phyloP scores from a whole-genome alignment of 2,797 vertebrate species.

The Notolepis coatsorum region DNA sequence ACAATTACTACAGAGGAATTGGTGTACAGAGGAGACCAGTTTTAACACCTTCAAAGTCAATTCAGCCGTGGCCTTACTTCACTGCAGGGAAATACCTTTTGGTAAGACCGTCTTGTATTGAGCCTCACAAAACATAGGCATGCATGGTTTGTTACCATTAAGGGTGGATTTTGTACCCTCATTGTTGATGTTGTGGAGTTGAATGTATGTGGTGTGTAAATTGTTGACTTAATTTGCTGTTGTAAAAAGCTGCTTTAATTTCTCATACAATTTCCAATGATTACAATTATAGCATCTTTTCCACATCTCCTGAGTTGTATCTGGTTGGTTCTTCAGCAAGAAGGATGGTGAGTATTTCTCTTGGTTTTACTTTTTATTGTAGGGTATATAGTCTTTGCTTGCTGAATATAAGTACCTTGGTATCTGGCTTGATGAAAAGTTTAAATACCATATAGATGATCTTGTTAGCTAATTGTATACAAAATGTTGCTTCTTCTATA shows the following conservation, averaged over 20 bases:
- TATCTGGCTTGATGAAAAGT: no score
- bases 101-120: slow-evolving; percentile 42
- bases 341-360: slow-evolving; percentile 65
- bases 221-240: slow-evolving; percentile 5
- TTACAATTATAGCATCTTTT: neutral
- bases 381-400: slow-evolving; percentile 45
- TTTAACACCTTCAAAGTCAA: neutral
- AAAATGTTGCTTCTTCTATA: no score
- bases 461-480: no score
- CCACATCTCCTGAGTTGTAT: slow-evolving; percentile 13
- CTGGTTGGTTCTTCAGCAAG: neutral
- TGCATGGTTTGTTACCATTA: neutral
- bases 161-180: no score
- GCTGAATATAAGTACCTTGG: slow-evolving; percentile 16
- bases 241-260: neutral
- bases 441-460: no score
- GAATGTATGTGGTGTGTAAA: neutral
- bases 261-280: neutral
- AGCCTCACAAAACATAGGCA: neutral
- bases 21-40: neutral
- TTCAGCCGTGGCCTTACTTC: slow-evolving; percentile 20
- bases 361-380: slow-evolving; percentile 36
- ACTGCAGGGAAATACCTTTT: slow-evolving; percentile 22
- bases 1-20: neutral
- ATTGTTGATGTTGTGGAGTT: neutral